phyloP scores from a whole-genome alignment of 2,797 vertebrate species.

The Catamblyrhynchus diadema region DNA sequence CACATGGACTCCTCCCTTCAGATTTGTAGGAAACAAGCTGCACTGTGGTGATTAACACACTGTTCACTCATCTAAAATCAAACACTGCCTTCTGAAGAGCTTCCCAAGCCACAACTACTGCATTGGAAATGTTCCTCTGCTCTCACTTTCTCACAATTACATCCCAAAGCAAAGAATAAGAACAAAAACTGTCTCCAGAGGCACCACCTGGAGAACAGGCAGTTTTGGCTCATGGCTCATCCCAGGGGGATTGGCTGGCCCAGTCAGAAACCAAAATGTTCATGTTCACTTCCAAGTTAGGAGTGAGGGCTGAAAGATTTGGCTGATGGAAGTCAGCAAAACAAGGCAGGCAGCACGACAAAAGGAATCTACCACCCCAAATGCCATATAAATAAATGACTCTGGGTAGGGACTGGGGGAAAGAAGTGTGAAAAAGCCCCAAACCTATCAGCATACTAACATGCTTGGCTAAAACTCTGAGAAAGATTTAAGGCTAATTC shows the following conservation, averaged over 20 bases:
- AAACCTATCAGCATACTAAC: neutral
- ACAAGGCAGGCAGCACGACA: neutral
- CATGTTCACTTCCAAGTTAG: neutral
- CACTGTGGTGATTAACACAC: neutral
- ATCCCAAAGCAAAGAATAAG: neutral
- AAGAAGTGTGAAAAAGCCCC: fast-evolving
- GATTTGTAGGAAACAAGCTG: neutral
- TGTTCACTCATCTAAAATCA: fast-evolving
- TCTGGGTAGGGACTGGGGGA: neutral
- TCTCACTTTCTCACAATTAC: neutral
- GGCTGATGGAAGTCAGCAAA: neutral
- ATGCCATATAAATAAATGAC: neutral
- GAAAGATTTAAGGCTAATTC: neutral
- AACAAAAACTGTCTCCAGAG: neutral
- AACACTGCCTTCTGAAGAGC: neutral
- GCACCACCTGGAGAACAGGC: neutral
- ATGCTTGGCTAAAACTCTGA: neutral
- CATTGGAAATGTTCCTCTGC: neutral
- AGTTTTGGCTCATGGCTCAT: neutral
- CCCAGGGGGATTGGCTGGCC: neutral
- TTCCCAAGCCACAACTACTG: fast-evolving
- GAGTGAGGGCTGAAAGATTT: neutral
- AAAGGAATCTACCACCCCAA: neutral
- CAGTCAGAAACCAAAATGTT: neutral
- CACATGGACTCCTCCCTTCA: neutral